phyloP scores from a whole-genome alignment of 2,888 invertebrate species.

The Sarcophaga caerulescens region DNA sequence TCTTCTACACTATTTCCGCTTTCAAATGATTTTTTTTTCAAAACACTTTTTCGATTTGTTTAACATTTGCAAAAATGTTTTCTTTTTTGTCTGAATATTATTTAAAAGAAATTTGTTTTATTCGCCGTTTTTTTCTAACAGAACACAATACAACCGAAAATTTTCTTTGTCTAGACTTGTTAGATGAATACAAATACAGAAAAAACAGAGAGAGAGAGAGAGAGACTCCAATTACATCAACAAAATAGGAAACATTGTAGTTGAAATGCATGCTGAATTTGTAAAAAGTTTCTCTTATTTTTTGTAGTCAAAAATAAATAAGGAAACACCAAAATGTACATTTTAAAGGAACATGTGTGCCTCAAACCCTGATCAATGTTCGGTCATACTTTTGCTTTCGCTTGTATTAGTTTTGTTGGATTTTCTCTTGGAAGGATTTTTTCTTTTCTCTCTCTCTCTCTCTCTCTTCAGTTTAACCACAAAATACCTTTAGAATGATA shows the following conservation, averaged over 20 bases:
- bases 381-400: neutral
- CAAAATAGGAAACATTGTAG: slow-evolving; percentile 36
- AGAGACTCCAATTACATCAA: neutral
- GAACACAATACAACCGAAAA: slow-evolving; percentile 31
- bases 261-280: slow-evolving; percentile 65
- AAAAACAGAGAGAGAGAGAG: too few relatives aligned
- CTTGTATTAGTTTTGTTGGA: neutral
- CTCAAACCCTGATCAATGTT: neutral
- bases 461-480: slow-evolving; percentile 32
- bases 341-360: neutral
- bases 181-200: slow-evolving; percentile 40
- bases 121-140: neutral
- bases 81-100: neutral
- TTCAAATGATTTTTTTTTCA: neutral
- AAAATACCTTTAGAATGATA: slow-evolving; percentile 67
- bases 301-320: slow-evolving; percentile 6
- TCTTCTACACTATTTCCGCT: slow-evolving; percentile 51
- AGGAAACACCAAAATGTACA: slow-evolving; percentile 23
- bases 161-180: slow-evolving; percentile 65
- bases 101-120: neutral
- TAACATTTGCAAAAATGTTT: slow-evolving; percentile 30
- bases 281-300: slow-evolving; percentile 51
- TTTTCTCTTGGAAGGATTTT: neutral
- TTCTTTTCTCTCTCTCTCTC: too few relatives aligned
- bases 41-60: slow-evolving; percentile 4